phyloP scores from a whole-genome alignment of 2,113 vertebrate species.

The Mola mola region DNA sequence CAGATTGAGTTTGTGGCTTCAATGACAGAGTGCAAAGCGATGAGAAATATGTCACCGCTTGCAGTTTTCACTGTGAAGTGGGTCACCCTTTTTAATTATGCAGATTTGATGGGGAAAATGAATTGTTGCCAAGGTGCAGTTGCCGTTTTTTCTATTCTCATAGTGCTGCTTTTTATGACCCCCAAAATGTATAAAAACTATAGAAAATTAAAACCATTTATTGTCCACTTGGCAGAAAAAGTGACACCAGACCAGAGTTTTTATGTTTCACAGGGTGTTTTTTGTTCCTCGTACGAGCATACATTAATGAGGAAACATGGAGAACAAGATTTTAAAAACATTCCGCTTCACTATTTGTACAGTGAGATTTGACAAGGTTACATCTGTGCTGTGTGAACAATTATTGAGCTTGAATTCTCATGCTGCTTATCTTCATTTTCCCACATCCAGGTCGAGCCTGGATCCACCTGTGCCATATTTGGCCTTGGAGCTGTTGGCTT shows the following conservation, averaged over 20 bases:
- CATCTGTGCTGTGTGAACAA: too few species aligned
- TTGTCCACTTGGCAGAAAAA: neutral
- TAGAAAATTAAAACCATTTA: slow-evolving; percentile 1
- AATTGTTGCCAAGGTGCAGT: neutral
- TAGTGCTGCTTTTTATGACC: too few species aligned
- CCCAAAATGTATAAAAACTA: neutral
- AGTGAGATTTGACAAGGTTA: too few species aligned
- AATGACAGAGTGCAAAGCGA: slow-evolving; percentile 2
- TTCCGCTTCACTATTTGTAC: too few species aligned
- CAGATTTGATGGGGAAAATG: slow-evolving; percentile 11
- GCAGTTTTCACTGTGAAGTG: slow-evolving; percentile 11
- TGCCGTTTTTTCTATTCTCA: neutral
- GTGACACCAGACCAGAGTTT: neutral
- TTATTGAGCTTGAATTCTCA: neutral
- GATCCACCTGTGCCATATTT: slow-evolving; percentile 90
- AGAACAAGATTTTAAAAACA: too few species aligned
- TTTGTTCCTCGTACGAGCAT: too few species aligned
- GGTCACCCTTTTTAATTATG: slow-evolving; percentile 23
- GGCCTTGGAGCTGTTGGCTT: slow-evolving; percentile 91
- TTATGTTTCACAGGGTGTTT: too few species aligned
- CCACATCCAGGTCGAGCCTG: slow-evolving; percentile 86
- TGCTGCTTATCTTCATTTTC: neutral
- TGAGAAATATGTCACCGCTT: neutral
- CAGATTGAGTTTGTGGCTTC: neutral
- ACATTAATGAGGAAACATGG: too few species aligned